Evolutionary conservation across 2,113 vertebrate genomes (phyloP).

Genomic region (Taurulus bubalis): DNA sequence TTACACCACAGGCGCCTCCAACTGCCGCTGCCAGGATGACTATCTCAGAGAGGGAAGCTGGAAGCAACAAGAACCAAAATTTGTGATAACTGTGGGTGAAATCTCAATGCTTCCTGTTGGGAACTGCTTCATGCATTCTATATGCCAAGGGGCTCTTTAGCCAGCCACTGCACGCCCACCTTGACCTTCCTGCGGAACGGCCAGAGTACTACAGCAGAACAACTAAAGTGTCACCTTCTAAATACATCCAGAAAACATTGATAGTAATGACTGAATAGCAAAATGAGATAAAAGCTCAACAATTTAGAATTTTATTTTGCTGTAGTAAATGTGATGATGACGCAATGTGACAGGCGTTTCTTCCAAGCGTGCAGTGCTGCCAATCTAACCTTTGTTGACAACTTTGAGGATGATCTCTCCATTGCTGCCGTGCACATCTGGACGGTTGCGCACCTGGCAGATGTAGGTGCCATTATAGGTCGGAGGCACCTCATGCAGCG

Average conservation of each 20-base stretch:
- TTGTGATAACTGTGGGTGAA: background rate
- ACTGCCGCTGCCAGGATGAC: slow-evolving; percentile 85
- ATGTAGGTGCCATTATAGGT: slow-evolving; percentile 92
- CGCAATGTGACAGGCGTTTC: slow-evolving; percentile 1
- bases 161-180: background rate
- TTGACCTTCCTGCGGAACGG: slow-evolving; percentile 12
- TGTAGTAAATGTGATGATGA: background rate
- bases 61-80: background rate
- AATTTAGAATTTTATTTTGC: background rate
- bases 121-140: background rate
- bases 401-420: slow-evolving; percentile 87
- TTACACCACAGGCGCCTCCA: slow-evolving; percentile 83
- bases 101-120: background rate
- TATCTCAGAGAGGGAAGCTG: slow-evolving; percentile 90
- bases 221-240: background rate
- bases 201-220: background rate
- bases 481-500: slow-evolving; percentile 84
- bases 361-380: background rate
- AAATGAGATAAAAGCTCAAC: background rate
- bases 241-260: background rate
- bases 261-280: background rate
- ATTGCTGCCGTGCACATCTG: slow-evolving; percentile 86
- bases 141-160: background rate
- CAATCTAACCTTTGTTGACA: slow-evolving; percentile 78
- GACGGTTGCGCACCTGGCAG: slow-evolving; percentile 91